Percentiles rank a stretch among this genome's conserved stretches.
phyloP scores from a whole-genome alignment of 2,113 vertebrate species.

The Circaetus gallicus region DNA sequence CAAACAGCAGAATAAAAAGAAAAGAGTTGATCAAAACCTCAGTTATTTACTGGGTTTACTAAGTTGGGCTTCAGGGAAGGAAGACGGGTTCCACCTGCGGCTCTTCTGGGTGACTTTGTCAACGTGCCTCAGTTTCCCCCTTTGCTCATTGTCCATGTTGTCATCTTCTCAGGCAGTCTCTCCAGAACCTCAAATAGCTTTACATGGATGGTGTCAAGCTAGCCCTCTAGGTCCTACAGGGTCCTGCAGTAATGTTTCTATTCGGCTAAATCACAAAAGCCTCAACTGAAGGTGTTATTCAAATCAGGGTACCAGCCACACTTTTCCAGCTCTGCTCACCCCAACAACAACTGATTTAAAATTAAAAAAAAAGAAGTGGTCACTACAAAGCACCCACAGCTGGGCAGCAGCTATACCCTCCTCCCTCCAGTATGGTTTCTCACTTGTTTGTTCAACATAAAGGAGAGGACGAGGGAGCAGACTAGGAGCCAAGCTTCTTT shows the following conservation, averaged over 20 bases:
- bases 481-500: background rate
- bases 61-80: background rate
- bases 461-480: background rate
- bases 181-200: background rate
- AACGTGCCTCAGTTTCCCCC: background rate
- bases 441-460: background rate
- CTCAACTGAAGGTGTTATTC: background rate
- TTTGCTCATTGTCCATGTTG: background rate
- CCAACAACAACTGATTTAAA: background rate
- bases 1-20: background rate
- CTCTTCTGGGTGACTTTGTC: background rate
- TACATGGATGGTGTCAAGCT: background rate
- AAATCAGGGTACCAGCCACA: background rate
- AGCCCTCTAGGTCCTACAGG: background rate
- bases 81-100: background rate
- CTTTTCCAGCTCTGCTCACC: background rate
- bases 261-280: background rate
- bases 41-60: background rate
- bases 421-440: background rate
- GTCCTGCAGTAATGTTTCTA: background rate
- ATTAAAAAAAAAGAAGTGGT: background rate
- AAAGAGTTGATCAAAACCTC: background rate
- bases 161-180: background rate
- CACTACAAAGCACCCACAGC: background rate
- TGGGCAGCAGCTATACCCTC: background rate